Conservation (phyloP, 2,797 vertebrate species). For the Geranospiza caerulescens region DNA sequence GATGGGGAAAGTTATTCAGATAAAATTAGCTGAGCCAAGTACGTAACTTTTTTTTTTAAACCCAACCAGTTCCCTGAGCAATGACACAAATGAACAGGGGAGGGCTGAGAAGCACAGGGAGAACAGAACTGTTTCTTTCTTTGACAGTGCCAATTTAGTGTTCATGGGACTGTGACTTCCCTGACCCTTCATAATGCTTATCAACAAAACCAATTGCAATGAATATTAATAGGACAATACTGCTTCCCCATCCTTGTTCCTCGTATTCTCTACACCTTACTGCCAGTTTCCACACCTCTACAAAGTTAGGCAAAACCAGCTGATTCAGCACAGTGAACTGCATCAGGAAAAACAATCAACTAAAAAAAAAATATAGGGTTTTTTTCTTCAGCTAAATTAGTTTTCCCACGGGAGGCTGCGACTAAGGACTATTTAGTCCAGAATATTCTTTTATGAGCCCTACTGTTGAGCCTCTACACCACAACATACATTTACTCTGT, state of each 20-base stretch:
- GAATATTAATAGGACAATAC: background rate
- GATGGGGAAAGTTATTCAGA: background rate
- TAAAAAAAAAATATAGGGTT: background rate
- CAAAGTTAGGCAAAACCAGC: background rate
- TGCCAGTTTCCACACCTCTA: background rate
- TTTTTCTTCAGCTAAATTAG: background rate
- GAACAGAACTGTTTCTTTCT: background rate
- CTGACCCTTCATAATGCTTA: background rate
- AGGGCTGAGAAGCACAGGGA: background rate
- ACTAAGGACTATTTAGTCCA: background rate
- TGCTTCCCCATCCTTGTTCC: background rate
- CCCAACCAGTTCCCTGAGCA: background rate
- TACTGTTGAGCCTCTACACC: background rate
- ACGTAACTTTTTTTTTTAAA: background rate
- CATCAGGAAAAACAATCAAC: background rate
- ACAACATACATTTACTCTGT: fast-evolving
- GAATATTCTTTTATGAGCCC: background rate
- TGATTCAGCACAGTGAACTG: background rate
- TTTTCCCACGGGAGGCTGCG: background rate
- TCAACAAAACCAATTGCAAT: background rate
- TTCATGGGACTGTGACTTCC: background rate
- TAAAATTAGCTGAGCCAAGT: background rate
- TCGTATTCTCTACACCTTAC: background rate
- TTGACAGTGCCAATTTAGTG: background rate
- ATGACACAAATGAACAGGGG: background rate